phyloP scores from a whole-genome alignment of 2,888 invertebrate genomes.

The Sclerodermus sp. region DNA sequence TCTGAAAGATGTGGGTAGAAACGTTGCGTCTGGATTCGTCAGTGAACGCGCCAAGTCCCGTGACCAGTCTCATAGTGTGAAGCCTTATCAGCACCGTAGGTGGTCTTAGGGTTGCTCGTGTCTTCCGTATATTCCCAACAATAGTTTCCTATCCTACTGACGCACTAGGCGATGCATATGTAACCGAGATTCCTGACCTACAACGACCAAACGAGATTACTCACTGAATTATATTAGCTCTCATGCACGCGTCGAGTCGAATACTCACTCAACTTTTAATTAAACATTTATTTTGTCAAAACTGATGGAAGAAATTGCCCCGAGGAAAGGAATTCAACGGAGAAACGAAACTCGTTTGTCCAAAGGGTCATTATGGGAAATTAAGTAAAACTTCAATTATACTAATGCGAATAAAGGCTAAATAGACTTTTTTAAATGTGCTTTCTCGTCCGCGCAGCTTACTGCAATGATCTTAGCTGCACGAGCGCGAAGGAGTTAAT shows the following conservation, averaged over 20 bases:
- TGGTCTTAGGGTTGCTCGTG: constrained; percentile 30
- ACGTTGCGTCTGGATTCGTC: constrained; percentile 30
- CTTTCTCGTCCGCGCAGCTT: no score
- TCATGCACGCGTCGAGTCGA: background rate
- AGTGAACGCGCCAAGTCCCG: constrained; percentile 30
- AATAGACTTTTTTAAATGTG: no score
- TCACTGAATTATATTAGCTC: background rate
- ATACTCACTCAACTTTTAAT: background rate
- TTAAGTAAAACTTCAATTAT: no score
- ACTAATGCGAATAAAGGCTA: no score
- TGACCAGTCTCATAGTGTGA: constrained; percentile 28
- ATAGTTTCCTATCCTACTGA: background rate
- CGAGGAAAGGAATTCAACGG: no score
- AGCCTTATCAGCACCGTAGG: constrained; percentile 41
- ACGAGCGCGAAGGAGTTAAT: no score
- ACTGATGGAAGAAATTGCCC: background rate
- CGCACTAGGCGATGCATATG: background rate
- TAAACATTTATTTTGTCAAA: background rate
- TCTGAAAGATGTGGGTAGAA: constrained; percentile 46
- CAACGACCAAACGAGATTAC: background rate
- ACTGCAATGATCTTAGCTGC: no score
- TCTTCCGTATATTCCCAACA: background rate
- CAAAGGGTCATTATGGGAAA: no score
- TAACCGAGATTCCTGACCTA: background rate
- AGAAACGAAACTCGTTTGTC: no score